A percentile compares a stretch with the other conserved stretches of the same genome.
Evolutionary conservation across 1,140 invertebrate species (phyloP).

Genomic region (Polypedilum vanderplanki): DNA sequence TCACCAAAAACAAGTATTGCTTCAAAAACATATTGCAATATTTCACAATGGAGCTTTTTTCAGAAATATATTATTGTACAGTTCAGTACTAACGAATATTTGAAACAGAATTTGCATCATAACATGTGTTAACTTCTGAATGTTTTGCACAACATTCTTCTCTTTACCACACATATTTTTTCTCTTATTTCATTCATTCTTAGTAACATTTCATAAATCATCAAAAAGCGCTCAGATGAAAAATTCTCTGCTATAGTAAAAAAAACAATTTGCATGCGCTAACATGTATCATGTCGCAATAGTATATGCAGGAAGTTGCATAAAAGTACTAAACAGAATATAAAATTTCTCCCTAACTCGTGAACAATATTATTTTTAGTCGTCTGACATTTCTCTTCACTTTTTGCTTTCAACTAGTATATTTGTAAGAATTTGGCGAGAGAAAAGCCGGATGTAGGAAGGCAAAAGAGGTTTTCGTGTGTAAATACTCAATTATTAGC

Average conservation of each 20-base stretch:
- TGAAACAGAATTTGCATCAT: not conserved
- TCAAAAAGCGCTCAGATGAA: not conserved
- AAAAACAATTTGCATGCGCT: not conserved
- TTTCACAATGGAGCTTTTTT: too few relatives aligned
- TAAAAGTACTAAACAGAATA: not conserved
- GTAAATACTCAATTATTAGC: constrained; percentile 12
- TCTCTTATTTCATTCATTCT: not conserved
- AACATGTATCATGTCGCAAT: constrained; percentile 4
- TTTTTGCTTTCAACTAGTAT: not conserved
- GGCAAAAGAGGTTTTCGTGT: not conserved
- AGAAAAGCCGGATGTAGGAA: not conserved
- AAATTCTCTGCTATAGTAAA: not conserved
- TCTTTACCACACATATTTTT: not conserved
- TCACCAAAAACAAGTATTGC: too few relatives aligned
- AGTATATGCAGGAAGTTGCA: not conserved
- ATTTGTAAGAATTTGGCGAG: not conserved
- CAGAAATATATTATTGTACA: too few relatives aligned
- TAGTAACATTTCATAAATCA: constrained; percentile 19
- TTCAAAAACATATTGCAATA: too few relatives aligned
- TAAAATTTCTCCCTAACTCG: not conserved
- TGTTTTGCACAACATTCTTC: not conserved
- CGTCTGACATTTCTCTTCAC: not conserved
- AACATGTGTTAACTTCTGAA: constrained; percentile 7
- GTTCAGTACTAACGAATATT: too few relatives aligned
- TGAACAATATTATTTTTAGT: not conserved